phyloP scores from a whole-genome alignment of 2,113 vertebrate species.

The Mus spicilegus region DNA sequence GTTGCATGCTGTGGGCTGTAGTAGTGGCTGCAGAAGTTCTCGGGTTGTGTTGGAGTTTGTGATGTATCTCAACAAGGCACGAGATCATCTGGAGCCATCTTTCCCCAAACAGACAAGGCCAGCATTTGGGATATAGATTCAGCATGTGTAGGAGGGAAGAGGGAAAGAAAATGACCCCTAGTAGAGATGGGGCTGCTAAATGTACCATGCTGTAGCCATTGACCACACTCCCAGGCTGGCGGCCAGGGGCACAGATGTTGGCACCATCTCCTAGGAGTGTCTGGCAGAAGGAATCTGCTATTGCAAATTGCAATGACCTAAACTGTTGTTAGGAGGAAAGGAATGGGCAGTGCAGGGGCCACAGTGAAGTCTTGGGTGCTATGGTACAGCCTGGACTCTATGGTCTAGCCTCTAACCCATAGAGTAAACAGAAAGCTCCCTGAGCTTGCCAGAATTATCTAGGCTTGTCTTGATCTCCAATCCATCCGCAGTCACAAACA shows the following conservation, averaged over 20 bases:
- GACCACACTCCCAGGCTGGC: not conserved
- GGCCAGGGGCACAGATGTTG: not conserved
- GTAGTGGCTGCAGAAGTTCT: not conserved
- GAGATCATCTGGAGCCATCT: slow-evolving; percentile 28
- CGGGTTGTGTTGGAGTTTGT: not conserved
- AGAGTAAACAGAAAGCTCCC: not conserved
- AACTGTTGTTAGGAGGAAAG: not conserved
- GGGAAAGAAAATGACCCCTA: slow-evolving; percentile 4
- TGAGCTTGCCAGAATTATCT: not conserved
- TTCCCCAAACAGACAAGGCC: slow-evolving; percentile 27
- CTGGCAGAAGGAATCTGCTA: slow-evolving; percentile 3
- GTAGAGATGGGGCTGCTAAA: not conserved
- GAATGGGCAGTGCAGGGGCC: not conserved
- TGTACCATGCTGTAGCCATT: not conserved
- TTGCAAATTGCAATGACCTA: not conserved
- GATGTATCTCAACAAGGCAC: not conserved
- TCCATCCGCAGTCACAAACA: slow-evolving; percentile 45
- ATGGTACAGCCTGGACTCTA: not conserved
- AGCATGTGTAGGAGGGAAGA: not conserved
- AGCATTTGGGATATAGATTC: not conserved
- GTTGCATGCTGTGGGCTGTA: not conserved
- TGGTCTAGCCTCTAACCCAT: not conserved
- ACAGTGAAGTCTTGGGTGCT: not conserved
- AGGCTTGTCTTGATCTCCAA: not conserved
- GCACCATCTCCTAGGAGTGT: not conserved